phyloP scores from a whole-genome alignment of 2,113 vertebrate genomes.

The Ursus arctos region DNA sequence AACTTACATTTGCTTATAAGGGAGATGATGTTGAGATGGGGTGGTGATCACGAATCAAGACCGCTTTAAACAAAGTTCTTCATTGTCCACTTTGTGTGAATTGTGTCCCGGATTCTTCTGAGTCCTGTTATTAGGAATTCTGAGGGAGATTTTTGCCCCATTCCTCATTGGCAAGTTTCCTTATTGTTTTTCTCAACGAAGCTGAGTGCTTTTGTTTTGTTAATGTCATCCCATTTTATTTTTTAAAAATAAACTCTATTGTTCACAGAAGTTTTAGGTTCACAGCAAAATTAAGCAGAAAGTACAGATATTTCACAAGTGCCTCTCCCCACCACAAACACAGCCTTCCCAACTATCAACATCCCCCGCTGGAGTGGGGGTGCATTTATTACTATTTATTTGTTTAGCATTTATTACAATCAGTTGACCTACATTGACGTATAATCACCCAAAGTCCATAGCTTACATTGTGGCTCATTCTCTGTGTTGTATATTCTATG shows the following conservation, averaged over 20 bases:
- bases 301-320: not conserved
- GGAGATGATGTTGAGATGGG: not conserved
- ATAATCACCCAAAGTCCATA: not conserved
- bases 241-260: not conserved
- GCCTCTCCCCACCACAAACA: not conserved
- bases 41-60: not conserved
- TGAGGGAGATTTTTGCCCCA: not conserved
- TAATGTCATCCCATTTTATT: not conserved
- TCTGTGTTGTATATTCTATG: not conserved
- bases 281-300: not conserved
- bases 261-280: not conserved
- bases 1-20: slow-evolving; percentile 10
- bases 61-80: not conserved
- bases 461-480: not conserved
- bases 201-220: not conserved
- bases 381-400: not conserved
- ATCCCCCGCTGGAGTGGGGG: too few relatives aligned
- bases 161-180: not conserved
- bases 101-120: not conserved
- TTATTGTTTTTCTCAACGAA: not conserved
- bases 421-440: not conserved
- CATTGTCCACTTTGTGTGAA: not conserved
- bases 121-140: not conserved
- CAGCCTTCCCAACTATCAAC: not conserved
- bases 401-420: not conserved